Base-by-base conservation (phyloP, 1,140 invertebrate genomes). In the Eupristina koningsbergeri region DNA sequence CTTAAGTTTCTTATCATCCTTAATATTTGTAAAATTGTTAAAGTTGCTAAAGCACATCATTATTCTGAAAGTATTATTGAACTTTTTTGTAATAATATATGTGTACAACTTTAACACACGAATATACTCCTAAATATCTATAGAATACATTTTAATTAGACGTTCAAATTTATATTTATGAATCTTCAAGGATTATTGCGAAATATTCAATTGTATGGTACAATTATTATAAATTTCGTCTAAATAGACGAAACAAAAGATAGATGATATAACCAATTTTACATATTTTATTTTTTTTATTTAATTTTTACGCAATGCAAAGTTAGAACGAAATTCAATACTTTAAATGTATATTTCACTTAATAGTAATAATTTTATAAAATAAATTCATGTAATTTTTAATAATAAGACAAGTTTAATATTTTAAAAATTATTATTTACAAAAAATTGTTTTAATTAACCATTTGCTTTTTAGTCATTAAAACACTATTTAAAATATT, bases 161-260 rank as follows among this genome's bases (percentile, higher is more conserved):
- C 64, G 69, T 80, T 80, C 63, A 5, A 80, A 69, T 26, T 45
- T 31, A 41, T 41, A 69, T 80, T 80, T 80, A 80, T n/a, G 29
- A 50, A n/a, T 0, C 63, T 80, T 80, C 3, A 31, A 80, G 41
- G 7, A 69, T 80, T 80, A 64, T 80, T 80, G 29, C 6, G 45
- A 0, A 47, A 50, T n/a, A 31, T 75, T 50, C 29, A 7, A 50
- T 50, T 29, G 45, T 17, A 50, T 36, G 11, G 47, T 58, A 76
- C 6, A 58, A 50, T 76, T 29, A 17, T 47, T 36, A 7, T 7
- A 29, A 11, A 17, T 58, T 50, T 19, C 15, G 7, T 58, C 22
- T 6, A 9, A 58, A 58, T n/a, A 26, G 3, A 26, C 22, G 19
- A 58, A 58, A 58, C 3, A 58, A 15, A 58, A 58, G 53, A 58